Evolutionary conservation across 2,113 vertebrate species (phyloP).

Genomic region (Ceyx margarethae): DNA sequence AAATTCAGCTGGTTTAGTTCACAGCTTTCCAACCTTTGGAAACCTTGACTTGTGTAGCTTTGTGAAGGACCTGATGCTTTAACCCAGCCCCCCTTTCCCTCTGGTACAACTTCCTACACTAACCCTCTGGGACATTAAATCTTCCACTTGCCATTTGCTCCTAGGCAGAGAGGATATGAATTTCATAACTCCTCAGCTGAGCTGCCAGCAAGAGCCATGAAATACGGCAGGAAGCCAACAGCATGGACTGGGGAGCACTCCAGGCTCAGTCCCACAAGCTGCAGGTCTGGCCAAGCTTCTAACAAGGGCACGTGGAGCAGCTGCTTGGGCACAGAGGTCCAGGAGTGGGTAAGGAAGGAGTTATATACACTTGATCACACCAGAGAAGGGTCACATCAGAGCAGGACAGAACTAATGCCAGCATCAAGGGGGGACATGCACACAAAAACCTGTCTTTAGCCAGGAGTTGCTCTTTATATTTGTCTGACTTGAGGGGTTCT

Average conservation of each 20-base stretch:
- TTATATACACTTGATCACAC: neutral
- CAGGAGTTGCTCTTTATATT: neutral
- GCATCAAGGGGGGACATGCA: neutral
- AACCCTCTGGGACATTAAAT: constrained; percentile 70
- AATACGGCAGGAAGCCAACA: constrained; percentile 68
- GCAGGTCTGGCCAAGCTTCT: neutral
- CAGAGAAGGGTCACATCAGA: neutral
- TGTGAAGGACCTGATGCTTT: constrained; percentile 3
- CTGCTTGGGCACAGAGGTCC: neutral
- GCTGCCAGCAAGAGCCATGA: constrained; percentile 65
- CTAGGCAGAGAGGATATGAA: constrained; percentile 70
- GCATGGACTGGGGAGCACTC: neutral
- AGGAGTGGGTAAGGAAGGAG: neutral
- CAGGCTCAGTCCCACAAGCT: neutral
- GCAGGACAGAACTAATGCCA: neutral
- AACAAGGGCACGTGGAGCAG: neutral
- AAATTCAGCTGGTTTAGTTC: neutral
- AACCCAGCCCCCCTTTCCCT: neutral
- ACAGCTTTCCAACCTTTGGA: neutral
- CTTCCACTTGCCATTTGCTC: constrained; percentile 61
- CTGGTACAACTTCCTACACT: constrained; percentile 45
- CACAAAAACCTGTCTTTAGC: neutral
- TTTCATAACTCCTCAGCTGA: constrained; percentile 66
- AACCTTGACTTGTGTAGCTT: neutral
- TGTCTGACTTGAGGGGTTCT: neutral